A percentile compares a stretch with the other conserved stretches of the same genome.
Conservation (phyloP, 2,888 invertebrate species). For the Eilema caniola region DNA sequence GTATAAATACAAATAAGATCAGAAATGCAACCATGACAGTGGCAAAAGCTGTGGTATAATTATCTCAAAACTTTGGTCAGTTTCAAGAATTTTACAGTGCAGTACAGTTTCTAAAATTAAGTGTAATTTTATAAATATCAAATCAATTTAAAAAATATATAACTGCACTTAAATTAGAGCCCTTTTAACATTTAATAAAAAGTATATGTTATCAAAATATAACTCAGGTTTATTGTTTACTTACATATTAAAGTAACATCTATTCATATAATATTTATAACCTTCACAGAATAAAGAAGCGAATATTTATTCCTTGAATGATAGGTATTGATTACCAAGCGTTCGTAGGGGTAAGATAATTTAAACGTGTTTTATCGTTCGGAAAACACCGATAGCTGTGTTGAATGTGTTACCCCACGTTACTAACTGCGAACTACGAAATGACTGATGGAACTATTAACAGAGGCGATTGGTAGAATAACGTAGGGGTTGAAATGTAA, state of each 20-base stretch:
- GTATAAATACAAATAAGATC: background rate
- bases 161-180: too few relatives aligned
- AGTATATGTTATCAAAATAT: too few relatives aligned
- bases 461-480: constrained; percentile 24
- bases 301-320: background rate
- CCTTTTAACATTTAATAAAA: too few relatives aligned
- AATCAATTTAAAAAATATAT: too few relatives aligned
- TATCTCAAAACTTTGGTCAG: too few relatives aligned
- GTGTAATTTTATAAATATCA: too few relatives aligned
- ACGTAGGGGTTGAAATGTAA: constrained; percentile 20
- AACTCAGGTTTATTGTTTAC: too few relatives aligned
- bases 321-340: background rate
- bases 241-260: too few relatives aligned
- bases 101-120: too few relatives aligned
- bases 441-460: constrained; percentile 29
- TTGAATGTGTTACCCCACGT: constrained; percentile 44
- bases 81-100: too few relatives aligned
- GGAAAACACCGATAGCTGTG: constrained; percentile 60
- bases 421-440: constrained; percentile 45
- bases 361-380: constrained; percentile 61
- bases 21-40: background rate
- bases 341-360: background rate
- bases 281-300: background rate
- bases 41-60: background rate
- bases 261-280: background rate